Conservation (phyloP, 2,113 vertebrate genomes). For the Gymnogyps californianus region DNA sequence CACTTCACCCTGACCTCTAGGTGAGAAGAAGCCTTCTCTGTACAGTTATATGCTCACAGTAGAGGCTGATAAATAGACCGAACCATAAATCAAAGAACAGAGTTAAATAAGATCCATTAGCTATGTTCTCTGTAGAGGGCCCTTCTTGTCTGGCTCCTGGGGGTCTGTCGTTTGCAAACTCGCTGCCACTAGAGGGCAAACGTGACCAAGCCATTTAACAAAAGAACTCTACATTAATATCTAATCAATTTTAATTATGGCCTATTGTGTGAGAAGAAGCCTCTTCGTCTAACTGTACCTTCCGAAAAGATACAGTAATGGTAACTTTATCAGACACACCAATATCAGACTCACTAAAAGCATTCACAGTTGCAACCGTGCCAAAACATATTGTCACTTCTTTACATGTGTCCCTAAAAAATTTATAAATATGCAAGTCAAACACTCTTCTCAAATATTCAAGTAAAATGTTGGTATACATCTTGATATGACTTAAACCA, state of each 20-base stretch:
- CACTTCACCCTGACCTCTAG: not conserved
- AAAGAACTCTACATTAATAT: not conserved
- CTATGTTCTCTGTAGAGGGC: not conserved
- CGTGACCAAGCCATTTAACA: not conserved
- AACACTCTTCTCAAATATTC: not conserved
- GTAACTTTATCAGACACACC: not conserved
- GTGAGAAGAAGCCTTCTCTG: not conserved
- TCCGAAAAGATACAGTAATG: not conserved
- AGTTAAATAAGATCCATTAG: not conserved
- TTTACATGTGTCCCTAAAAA: accelerated
- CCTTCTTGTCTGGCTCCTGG: not conserved
- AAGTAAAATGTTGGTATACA: not conserved
- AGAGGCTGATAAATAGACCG: not conserved
- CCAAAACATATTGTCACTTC: not conserved
- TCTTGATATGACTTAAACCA: not conserved
- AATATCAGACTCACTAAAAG: not conserved
- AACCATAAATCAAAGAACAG: not conserved
- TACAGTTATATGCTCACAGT: not conserved
- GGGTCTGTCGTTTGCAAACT: not conserved
- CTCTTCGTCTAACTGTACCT: not conserved
- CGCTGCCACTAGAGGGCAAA: conserved; percentile 39
- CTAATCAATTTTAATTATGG: not conserved
- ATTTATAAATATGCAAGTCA: not conserved
- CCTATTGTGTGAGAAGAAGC: not conserved
- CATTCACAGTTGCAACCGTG: not conserved